phyloP scores from a whole-genome alignment of 30 jellyfish, hydroid and myxozoan genomes.

The Nemopilema nomurai region DNA sequence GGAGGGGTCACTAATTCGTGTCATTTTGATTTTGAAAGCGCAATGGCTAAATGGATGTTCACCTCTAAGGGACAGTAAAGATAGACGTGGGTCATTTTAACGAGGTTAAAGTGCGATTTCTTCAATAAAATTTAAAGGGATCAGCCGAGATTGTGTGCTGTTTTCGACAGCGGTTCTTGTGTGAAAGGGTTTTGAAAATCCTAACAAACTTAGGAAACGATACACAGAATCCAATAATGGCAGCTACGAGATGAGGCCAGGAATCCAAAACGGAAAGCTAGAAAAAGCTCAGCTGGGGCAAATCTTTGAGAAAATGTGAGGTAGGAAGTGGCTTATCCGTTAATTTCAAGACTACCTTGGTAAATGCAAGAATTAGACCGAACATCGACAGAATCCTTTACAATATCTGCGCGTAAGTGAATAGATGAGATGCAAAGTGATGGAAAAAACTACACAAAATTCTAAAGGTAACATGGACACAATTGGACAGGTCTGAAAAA shows the following conservation, averaged over 20 bases:
- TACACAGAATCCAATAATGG: constrained; percentile 39
- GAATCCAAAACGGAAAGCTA: constrained; percentile 58
- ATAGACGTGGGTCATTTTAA: background rate
- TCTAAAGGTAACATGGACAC: background rate
- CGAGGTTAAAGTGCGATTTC: background rate
- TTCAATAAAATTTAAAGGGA: constrained; percentile 1
- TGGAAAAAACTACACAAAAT: background rate
- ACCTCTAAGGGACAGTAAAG: background rate
- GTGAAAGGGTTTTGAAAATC: constrained; percentile 18
- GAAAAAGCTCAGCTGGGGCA: background rate
- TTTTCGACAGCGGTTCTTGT: constrained; percentile 26
- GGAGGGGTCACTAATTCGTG: background rate
- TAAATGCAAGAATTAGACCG: background rate
- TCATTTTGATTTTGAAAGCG: background rate
- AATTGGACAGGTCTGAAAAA: background rate
- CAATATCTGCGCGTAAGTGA: background rate
- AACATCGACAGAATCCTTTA: background rate
- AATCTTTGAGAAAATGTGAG: background rate
- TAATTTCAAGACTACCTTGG: background rate
- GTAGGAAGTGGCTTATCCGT: background rate
- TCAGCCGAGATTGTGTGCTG: constrained; percentile 17
- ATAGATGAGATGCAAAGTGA: background rate
- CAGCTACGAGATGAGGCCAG: constrained; percentile 33
- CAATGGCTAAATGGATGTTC: background rate
- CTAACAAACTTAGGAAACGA: constrained; percentile 36